A percentile compares a stretch with the other conserved stretches of the same genome.
These are phyloP conservation scores for Pao palembangensis DNA, from an alignment of 2,113 vertebrate genomes.

Conservation along the genomic window DNA sequence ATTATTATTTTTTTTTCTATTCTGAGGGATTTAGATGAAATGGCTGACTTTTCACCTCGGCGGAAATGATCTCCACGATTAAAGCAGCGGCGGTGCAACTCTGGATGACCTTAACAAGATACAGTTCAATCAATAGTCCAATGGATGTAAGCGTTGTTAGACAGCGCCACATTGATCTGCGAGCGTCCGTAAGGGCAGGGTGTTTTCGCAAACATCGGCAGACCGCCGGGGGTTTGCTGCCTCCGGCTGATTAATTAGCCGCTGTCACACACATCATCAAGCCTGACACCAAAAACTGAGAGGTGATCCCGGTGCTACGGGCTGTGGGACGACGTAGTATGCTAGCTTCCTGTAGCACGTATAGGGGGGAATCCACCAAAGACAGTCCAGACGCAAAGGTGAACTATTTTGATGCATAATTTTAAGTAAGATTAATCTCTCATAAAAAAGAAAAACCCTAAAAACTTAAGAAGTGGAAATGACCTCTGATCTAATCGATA, in stretches of 20 bases:
- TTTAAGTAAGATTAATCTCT: no score
- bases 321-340: constrained; percentile 8
- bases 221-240: constrained; percentile 12
- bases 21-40: constrained; percentile 16
- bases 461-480: no score
- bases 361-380: no score
- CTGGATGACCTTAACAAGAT: constrained; percentile 29
- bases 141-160: constrained; percentile 12
- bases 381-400: no score
- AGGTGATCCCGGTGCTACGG: constrained; percentile 8
- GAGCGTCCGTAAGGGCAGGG: constrained; percentile 15
- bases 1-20: neutral
- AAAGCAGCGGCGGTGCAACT: constrained; percentile 21
- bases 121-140: constrained; percentile 28
- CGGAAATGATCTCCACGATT: constrained; percentile 10
- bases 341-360: neutral
- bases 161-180: constrained; percentile 32
- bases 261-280: constrained; percentile 36
- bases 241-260: constrained; percentile 42
- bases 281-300: constrained; percentile 19
- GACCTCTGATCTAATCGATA: no score
- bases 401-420: no score
- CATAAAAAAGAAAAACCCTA: no score
- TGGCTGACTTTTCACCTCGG: constrained; percentile 19
- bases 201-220: constrained; percentile 16